Base-by-base conservation (phyloP, 1,140 invertebrate genomes). In the Phthorimaea operculella region DNA sequence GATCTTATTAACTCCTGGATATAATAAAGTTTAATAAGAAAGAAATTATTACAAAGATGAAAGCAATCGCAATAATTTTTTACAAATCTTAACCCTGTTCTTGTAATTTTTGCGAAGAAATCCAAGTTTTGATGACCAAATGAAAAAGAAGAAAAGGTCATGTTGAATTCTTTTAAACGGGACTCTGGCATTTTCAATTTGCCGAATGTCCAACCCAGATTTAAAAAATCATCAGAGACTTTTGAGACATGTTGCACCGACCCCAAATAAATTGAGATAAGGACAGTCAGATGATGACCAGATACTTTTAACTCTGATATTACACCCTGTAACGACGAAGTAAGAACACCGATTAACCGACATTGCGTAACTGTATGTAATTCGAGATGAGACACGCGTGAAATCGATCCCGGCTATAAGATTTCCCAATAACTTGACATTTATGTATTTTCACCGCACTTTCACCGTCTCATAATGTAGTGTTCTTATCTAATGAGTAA, bases 121-220 rank as follows among this genome's bases (percentile, higher is more conserved):
- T 28, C 6, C 21, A 28, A 28, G 2, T 28, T 28, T 28, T 28
- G 6, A 28, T 6, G 6, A 4, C 21, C 21, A 28, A 28, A 28
- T 28, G 6, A 4, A 28, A 2, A 28, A 2, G 21, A 28, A 28
- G 21, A 28, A 28, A 28, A 6, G 21, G 21, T 28, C 21, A 28
- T 28, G 21, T 28, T 28, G 2, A 28, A 6, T 4, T 28, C 21
- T 4, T 6, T 28, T 59, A 59, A 63, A 53, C 54, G 54, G 42
- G 58, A 55, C 36, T n/a, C n/a, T 39, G 36, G 3, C 36, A 39
- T 61, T 61, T 62, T 66, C 56, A 62, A 62, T 62, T 66, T 59
- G 55, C 59, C 51, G 55, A 56, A 60, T 53, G 58, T 59, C 55
- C 55, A 52, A 39, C 11, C 33, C 33, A 34, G 33, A 34, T 10